Conservation (phyloP, 2,113 vertebrate species). For the Lagopus leucura region DNA sequence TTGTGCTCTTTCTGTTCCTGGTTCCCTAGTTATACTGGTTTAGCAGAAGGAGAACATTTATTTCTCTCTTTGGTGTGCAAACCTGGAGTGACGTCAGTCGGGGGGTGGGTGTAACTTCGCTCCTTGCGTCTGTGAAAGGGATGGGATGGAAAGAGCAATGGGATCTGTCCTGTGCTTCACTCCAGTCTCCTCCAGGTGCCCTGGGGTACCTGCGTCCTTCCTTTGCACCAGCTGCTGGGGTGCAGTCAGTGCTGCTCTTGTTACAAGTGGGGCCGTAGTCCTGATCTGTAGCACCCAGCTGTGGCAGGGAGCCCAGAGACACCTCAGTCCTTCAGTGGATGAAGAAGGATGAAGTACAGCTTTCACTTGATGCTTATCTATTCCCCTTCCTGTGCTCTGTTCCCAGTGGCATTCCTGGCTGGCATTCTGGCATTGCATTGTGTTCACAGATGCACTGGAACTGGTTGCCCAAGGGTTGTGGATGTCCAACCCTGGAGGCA, state of each 20-base stretch:
- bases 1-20: neutral
- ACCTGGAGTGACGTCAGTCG: neutral
- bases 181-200: neutral
- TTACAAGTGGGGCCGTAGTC: neutral
- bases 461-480: no score
- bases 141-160: rapidly evolving
- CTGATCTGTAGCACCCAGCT: neutral
- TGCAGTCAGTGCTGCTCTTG: neutral
- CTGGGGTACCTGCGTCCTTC: neutral
- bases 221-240: neutral
- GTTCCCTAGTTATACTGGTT: neutral
- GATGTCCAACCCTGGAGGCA: no score
- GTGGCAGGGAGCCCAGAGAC: neutral
- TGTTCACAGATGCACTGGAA: neutral
- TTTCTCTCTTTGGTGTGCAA: neutral
- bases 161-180: neutral
- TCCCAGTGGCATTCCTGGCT: rapidly evolving
- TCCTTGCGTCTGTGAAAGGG: neutral
- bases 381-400: neutral
- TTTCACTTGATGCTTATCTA: neutral
- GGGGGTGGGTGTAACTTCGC: neutral
- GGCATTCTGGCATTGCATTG: neutral
- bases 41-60: neutral
- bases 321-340: rapidly evolving
- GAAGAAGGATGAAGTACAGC: neutral